phyloP scores from a whole-genome alignment of 2,113 vertebrate species.

The Equus quagga region DNA sequence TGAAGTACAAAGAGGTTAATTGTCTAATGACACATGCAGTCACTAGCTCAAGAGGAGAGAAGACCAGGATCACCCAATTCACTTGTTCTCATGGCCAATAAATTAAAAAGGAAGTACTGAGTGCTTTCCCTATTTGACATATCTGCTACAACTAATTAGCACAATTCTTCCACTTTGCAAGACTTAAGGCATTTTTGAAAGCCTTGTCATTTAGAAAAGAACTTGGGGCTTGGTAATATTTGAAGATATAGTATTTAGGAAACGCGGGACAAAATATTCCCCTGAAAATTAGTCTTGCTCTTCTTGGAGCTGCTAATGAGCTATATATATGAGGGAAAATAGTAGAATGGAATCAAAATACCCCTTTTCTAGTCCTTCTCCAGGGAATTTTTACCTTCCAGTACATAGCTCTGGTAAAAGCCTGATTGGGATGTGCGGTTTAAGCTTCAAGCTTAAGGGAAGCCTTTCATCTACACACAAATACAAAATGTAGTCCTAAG shows the following conservation, averaged over 20 bases:
- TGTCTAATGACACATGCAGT: background rate
- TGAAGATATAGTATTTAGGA: background rate
- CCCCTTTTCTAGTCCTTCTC: background rate
- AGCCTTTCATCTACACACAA: background rate
- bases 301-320: background rate
- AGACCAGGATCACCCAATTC: background rate
- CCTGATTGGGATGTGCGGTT: background rate
- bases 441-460: background rate
- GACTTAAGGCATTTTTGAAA: constrained; percentile 51
- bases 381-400: background rate
- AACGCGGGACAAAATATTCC: background rate
- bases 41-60: background rate
- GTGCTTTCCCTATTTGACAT: background rate
- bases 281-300: background rate
- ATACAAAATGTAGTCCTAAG: background rate
- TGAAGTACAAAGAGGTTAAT: constrained; percentile 38
- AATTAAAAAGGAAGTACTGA: background rate
- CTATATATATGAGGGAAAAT: background rate
- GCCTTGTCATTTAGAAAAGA: constrained; percentile 29
- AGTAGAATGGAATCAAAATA: background rate
- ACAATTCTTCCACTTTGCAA: constrained; percentile 20
- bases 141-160: constrained; percentile 38
- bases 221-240: constrained; percentile 29
- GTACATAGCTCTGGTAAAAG: background rate
- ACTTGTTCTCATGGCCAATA: background rate